Percentiles rank a stretch among this genome's conserved stretches.
Conservation (phyloP, 2,888 invertebrate species). For the Nomada fabriciana region DNA sequence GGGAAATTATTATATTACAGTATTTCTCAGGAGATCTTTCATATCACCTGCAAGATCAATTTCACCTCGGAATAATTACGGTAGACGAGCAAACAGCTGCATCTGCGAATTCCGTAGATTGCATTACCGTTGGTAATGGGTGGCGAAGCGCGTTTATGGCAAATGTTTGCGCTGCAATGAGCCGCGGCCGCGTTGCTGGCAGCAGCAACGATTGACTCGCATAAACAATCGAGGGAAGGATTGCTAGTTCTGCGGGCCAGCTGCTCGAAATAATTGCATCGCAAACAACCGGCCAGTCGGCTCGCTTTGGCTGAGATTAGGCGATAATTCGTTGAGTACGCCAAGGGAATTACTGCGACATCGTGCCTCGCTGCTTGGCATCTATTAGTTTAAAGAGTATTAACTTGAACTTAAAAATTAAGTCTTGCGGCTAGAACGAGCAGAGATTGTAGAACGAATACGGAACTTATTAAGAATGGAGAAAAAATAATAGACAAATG, state of each 20-base stretch:
- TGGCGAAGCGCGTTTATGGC: constrained; percentile 30
- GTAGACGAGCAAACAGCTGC: neutral
- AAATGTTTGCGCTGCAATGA: constrained; percentile 55
- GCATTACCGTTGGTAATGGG: constrained; percentile 11
- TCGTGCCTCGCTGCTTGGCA: constrained; percentile 1
- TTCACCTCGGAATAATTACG: neutral
- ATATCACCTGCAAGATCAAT: too few relatives aligned
- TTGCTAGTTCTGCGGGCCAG: constrained; percentile 55
- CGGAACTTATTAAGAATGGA: too few relatives aligned
- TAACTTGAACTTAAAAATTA: too few relatives aligned
- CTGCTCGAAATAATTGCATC: constrained; percentile 72
- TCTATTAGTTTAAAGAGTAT: neutral
- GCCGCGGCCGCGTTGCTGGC: constrained; percentile 28
- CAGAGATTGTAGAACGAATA: too few relatives aligned
- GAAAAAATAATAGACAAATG: too few relatives aligned
- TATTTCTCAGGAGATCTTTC: too few relatives aligned
- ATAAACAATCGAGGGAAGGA: constrained; percentile 69
- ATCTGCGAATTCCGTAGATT: neutral
- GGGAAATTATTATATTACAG: too few relatives aligned
- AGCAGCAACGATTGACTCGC: constrained; percentile 74
- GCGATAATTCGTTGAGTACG: constrained; percentile 63
- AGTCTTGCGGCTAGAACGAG: too few relatives aligned
- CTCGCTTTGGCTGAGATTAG: constrained; percentile 56
- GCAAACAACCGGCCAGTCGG: constrained; percentile 61
- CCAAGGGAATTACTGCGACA: constrained; percentile 47